Evolutionary conservation across 2,113 vertebrate genomes (phyloP), one percentile per base, ranked within the genome.

Genomic region (Paedocypris sp.): DNA sequence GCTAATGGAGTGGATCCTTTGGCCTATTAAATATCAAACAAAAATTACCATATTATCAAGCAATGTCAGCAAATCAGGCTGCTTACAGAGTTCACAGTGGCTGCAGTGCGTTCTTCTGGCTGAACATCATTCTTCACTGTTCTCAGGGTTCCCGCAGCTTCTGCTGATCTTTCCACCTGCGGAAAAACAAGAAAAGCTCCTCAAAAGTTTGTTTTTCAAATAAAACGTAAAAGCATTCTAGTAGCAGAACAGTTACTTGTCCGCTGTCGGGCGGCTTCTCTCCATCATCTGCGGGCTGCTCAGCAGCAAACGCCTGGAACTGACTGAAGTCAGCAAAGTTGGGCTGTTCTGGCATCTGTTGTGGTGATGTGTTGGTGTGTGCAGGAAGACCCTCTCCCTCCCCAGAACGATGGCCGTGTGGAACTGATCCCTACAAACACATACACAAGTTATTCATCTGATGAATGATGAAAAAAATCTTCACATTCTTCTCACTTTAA

Each of bases 311-410:
- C 32, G 84, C 91, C 82, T 94, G 89, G 80, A 99, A 99, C 46
- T 98, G 95, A 76, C 93, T 97, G 78, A 98, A 99, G 80, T 99
- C 95, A 11, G 95, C 94, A 70, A 99, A 99, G 76, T 99, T 99
- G 76, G 94, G 95, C 85, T 99, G 95, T 54, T 97, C 90, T 62
- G 95, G 95, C 64, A 98, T 94, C 87, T 94, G 94, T 36, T 95
- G 94, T 35, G 94, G 92, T 63, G 95, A 97, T 72, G 94, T 94
- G 80, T 88, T 87, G 19, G 84, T 73, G 77, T 88, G 87, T 80
- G 85, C 79, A 32, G 89, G 77, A 19, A 87, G 82, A 29, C 83
- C 81, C 29, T 97, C 95, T 0, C 86, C 78, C 68, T 97, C 94
- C 67, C 81, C 79, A 11, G 79, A 77, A 19, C 94, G 91, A 76